A percentile compares a stretch with the other conserved stretches of the same genome.
These are phyloP conservation scores for Vanessa atalanta DNA, from an alignment of 1,140 invertebrate genomes.

Conservation along the genomic window DNA sequence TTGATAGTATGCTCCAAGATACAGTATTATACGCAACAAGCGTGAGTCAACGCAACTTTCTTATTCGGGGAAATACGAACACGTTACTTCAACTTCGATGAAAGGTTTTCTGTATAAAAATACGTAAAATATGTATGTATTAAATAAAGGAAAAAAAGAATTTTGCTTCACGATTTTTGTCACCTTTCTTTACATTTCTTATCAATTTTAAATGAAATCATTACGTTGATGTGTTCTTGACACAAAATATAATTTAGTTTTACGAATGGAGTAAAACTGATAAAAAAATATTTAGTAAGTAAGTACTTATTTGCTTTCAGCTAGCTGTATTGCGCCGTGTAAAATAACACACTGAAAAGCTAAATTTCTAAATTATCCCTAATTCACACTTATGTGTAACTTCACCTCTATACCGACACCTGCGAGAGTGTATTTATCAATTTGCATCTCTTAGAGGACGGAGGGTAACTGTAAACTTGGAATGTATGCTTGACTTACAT, in stretches of 20 bases:
- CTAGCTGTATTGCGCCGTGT: neutral
- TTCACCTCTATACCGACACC: neutral
- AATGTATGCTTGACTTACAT: slow-evolving; percentile 56
- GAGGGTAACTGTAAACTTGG: slow-evolving; percentile 61
- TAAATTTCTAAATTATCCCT: slow-evolving; percentile 46
- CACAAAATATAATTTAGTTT: no score
- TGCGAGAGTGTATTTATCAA: slow-evolving; percentile 59
- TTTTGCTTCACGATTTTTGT: neutral
- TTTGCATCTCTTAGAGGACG: slow-evolving; percentile 53
- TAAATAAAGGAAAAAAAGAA: neutral
- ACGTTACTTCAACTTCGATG: slow-evolving; percentile 8
- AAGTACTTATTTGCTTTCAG: neutral
- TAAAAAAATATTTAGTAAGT: no score
- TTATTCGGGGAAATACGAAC: slow-evolving; percentile 31
- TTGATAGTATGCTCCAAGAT: slow-evolving; percentile 1
- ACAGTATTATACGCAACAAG: slow-evolving; percentile 12
- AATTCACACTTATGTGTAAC: slow-evolving; percentile 37
- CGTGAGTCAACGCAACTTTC: slow-evolving; percentile 33
- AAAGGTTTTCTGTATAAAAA: slow-evolving; percentile 5
- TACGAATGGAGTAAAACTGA: no score
- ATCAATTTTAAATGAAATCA: no score
- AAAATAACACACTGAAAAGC: neutral
- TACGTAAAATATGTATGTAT: neutral
- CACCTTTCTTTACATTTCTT: no score
- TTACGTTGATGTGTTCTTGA: no score